Base-by-base conservation (phyloP, 2,113 vertebrate species). In the Bos javanicus region DNA sequence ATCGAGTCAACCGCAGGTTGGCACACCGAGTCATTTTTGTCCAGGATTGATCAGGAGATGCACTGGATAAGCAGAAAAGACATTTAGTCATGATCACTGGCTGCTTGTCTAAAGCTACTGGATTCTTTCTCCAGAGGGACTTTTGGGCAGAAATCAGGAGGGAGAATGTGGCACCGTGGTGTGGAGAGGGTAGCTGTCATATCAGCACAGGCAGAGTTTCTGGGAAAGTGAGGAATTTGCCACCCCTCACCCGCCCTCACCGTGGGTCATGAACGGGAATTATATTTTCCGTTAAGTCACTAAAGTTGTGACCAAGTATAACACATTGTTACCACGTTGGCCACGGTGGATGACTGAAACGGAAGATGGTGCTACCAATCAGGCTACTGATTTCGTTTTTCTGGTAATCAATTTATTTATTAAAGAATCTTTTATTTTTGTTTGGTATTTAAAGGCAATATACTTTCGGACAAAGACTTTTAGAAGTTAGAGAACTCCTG, bases 111-210 rank as follows among this genome's bases (percentile, higher is more conserved):
- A 92, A 64, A 89, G 86, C 39, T 2, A 43, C 13, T 59, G 96
- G 87, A 5, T 33, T 84, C 28, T 86, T 90, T 85, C 82, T 95
- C 59, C 89, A 46, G 64, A 91, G 96, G 96, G 91, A 85, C 90
- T 91, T 97, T 92, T 36, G 76, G 95, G 19, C 4, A 57, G 86
- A 93, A 97, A 76, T 88, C 92, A 74, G 43, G 36, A 76, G 21
- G 16, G 76, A 62, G 64, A 95, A 80, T 43, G 56, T 39, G 88
- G 78, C 71, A 16, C 6, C 28, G 57, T 71, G 28, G 30, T 28
- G 16, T 30, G 33, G 87, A 76, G 62, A 74, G 3, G 10, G 7
- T 23, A 26, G 76, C 43, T 25, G 21, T 17, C 43, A 2, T 57
- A 52, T 60, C 33, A 6, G 88, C n/a, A 52, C 1, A 76, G 59